These are phyloP conservation scores for Hozukius guyotensis DNA, from an alignment of 2,797 vertebrate species.

Conservation along the genomic window DNA sequence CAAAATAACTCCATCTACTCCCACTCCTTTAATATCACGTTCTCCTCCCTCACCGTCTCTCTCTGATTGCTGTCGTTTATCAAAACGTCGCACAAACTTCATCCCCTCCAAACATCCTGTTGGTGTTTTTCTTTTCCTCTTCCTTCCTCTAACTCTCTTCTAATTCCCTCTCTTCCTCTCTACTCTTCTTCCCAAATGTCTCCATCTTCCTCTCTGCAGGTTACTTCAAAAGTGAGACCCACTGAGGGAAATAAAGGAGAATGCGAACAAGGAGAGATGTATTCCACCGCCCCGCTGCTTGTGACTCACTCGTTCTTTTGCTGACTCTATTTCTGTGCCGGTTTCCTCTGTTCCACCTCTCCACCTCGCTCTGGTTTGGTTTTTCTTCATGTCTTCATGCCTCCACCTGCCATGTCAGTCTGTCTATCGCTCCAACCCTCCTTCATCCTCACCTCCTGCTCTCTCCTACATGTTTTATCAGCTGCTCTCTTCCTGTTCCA, in stretches of 20 bases:
- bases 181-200: background rate
- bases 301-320: conserved; percentile 39
- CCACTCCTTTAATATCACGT: conserved; percentile 4
- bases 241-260: background rate
- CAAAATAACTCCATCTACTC: conserved; percentile 7
- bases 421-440: background rate
- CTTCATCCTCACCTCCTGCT: conserved; percentile 13
- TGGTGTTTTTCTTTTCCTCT: background rate
- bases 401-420: conserved; percentile 19
- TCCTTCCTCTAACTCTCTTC: background rate
- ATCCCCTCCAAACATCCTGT: background rate
- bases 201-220: background rate
- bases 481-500: background rate
- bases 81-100: conserved; percentile 21
- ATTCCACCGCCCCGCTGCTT: conserved; percentile 23
- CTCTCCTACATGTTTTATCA: background rate
- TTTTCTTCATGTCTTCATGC: background rate
- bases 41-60: background rate
- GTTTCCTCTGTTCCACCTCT: conserved; percentile 39
- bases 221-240: background rate
- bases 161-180: background rate
- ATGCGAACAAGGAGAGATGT: background rate
- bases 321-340: conserved; percentile 38
- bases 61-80: conserved; percentile 46
- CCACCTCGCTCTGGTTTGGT: conserved; percentile 13